A percentile compares a stretch with the other conserved stretches of the same genome.
phyloP scores from a whole-genome alignment of 2,888 invertebrate species.

The Matsumyia berberina region DNA sequence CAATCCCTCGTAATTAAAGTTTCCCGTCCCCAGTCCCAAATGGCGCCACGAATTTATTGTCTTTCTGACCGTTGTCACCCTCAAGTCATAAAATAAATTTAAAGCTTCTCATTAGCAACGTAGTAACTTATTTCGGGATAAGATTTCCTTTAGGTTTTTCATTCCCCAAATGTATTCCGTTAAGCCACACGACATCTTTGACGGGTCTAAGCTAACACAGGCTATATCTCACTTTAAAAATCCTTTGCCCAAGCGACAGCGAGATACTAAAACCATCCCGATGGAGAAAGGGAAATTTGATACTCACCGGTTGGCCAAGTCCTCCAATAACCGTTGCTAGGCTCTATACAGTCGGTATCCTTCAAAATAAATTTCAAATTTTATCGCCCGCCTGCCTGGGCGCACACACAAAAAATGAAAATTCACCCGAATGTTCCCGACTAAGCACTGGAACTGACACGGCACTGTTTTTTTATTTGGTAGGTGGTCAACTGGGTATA shows the following conservation, averaged over 20 bases:
- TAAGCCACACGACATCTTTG: not conserved
- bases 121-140: slow-evolving; percentile 1
- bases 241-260: not conserved
- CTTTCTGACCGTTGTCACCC: slow-evolving; percentile 56
- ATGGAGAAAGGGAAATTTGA: not conserved
- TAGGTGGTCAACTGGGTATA: slow-evolving; percentile 1
- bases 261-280: slow-evolving; percentile 1
- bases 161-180: not conserved
- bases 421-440: slow-evolving; percentile 6
- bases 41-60: slow-evolving; percentile 45
- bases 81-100: slow-evolving; percentile 32
- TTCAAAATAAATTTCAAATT: slow-evolving; percentile 37
- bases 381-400: not conserved
- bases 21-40: not conserved
- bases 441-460: not conserved
- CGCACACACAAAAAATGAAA: slow-evolving; percentile 10
- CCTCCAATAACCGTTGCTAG: slow-evolving; percentile 17
- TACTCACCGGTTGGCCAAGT: slow-evolving; percentile 19
- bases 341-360: slow-evolving; percentile 35
- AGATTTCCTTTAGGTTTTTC: slow-evolving; percentile 4
- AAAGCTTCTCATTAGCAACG: slow-evolving; percentile 29
- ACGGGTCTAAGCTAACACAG: not conserved
- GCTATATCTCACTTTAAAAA: slow-evolving; percentile 1
- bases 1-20: slow-evolving; percentile 28
- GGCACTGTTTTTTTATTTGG: slow-evolving; percentile 9